A percentile compares a stretch with the other conserved stretches of the same genome.
Conservation (phyloP, 2,888 invertebrate genomes). For the Ormyrus thymus region DNA sequence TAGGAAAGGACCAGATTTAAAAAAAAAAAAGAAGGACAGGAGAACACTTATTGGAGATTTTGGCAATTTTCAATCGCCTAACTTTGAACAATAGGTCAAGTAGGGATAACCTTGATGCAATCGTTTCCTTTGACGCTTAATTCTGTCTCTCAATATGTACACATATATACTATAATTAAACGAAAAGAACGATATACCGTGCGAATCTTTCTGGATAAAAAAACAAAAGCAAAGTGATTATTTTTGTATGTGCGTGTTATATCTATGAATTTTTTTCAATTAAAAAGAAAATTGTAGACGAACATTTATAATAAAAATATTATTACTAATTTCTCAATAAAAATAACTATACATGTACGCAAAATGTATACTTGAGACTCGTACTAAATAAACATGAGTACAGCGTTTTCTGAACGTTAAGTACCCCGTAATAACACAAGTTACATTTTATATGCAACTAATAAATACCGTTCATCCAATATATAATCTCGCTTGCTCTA, state of each 20-base stretch:
- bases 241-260: constrained; percentile 36
- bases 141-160: constrained; percentile 23
- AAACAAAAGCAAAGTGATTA: constrained; percentile 5
- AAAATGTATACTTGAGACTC: constrained; percentile 33
- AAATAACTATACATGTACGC: constrained; percentile 27
- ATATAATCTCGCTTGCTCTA: constrained; percentile 61
- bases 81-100: constrained; percentile 45
- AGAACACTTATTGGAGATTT: constrained; percentile 39
- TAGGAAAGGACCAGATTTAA: constrained; percentile 66
- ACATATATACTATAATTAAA: constrained; percentile 16
- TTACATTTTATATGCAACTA: constrained; percentile 25
- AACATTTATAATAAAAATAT: constrained; percentile 34
- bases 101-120: constrained; percentile 31
- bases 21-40: constrained; percentile 8
- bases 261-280: constrained; percentile 32
- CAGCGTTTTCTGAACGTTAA: constrained; percentile 33
- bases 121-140: constrained; percentile 35
- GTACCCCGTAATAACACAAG: constrained; percentile 45
- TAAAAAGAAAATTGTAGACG: constrained; percentile 27
- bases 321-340: constrained; percentile 45
- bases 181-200: constrained; percentile 30
- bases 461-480: constrained; percentile 50
- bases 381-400: constrained; percentile 43
- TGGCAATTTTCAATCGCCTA: constrained; percentile 40
- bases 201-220: constrained; percentile 33